phyloP scores from a whole-genome alignment of 2,797 vertebrate species.

The Falco peregrinus region DNA sequence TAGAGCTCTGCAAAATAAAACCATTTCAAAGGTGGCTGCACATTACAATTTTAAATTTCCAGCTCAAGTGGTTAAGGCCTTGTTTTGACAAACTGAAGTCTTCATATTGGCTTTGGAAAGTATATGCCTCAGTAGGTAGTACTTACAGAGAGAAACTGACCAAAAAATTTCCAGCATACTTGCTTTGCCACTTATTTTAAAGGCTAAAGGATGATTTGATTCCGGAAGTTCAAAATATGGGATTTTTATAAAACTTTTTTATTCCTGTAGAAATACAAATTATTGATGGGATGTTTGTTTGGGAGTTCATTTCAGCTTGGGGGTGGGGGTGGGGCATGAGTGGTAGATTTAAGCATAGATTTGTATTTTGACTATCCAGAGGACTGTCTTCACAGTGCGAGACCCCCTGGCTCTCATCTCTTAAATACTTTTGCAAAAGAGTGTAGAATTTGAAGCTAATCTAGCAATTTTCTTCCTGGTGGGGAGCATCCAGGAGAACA shows the following conservation, averaged over 20 bases:
- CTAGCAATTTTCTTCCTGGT: not conserved
- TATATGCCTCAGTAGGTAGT: not conserved
- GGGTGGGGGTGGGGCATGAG: not conserved
- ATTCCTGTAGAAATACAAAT: not conserved
- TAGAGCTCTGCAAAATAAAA: not conserved
- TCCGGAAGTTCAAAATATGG: not conserved
- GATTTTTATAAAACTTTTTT: not conserved
- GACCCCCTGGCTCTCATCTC: not conserved
- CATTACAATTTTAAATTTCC: not conserved
- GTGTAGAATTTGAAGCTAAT: not conserved
- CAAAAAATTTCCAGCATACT: not conserved
- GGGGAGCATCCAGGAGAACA: not conserved
- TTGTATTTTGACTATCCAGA: not conserved
- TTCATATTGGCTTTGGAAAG: not conserved
- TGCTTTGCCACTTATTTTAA: not conserved
- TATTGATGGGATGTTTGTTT: not conserved
- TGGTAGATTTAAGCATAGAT: not conserved
- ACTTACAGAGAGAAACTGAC: not conserved
- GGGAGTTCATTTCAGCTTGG: not conserved
- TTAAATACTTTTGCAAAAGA: not conserved
- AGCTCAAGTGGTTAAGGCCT: not conserved
- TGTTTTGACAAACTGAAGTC: not conserved
- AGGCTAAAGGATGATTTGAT: not conserved
- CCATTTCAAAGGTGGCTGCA: not conserved
- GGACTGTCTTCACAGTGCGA: not conserved